Evolutionary conservation across 2,113 vertebrate genomes (phyloP).

Genomic region (Corythornis vintsioides): DNA sequence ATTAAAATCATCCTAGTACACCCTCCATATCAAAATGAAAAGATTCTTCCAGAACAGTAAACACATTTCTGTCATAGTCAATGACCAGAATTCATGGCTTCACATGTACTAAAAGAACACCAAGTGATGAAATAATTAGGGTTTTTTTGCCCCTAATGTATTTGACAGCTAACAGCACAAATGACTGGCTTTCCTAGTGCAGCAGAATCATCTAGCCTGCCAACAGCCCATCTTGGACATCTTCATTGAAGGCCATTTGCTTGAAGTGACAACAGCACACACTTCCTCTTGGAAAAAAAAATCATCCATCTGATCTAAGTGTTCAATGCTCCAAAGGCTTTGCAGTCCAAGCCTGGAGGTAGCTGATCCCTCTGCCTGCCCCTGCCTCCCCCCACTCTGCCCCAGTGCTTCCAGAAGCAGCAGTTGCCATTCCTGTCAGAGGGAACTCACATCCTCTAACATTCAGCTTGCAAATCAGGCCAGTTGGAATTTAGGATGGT

Average conservation of each 20-base stretch:
- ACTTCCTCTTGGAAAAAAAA: background rate
- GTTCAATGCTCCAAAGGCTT: background rate
- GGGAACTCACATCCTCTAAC: background rate
- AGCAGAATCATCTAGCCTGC: background rate
- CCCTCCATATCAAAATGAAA: background rate
- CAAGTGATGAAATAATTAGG: background rate
- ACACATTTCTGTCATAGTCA: background rate
- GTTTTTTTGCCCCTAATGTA: background rate
- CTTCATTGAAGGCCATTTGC: background rate
- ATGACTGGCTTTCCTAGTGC: background rate
- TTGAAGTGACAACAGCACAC: background rate
- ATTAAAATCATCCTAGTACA: too few species aligned
- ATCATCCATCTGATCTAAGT: background rate
- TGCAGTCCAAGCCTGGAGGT: background rate
- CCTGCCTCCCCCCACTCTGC: too few species aligned
- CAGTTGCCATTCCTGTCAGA: background rate
- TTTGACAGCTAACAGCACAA: background rate
- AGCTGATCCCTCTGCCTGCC: too few species aligned
- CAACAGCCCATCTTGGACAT: background rate
- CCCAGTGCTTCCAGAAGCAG: background rate
- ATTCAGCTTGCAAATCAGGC: background rate
- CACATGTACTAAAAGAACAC: background rate
- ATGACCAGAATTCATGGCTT: background rate
- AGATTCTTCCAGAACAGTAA: background rate
- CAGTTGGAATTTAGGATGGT: background rate